phyloP scores from a whole-genome alignment of 2,888 invertebrate genomes.

The Steromphala cineraria region DNA sequence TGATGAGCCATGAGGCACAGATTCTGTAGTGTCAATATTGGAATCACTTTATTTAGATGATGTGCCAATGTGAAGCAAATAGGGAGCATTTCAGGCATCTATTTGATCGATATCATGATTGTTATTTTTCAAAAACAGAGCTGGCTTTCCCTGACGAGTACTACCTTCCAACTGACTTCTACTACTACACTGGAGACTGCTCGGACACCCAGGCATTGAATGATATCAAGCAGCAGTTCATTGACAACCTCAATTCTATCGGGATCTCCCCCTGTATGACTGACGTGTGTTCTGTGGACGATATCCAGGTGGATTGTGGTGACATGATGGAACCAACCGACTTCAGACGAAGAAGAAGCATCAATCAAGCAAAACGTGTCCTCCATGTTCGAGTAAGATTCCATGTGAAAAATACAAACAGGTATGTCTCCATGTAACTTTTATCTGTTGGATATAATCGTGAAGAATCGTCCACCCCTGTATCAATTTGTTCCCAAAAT shows the following conservation, averaged over 20 bases:
- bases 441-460: too few relatives aligned
- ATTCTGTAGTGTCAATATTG: too few relatives aligned
- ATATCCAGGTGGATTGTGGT: neutral
- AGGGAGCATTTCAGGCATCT: neutral
- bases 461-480: too few relatives aligned
- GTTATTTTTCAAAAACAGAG: neutral
- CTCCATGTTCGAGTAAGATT: neutral
- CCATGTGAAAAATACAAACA: neutral
- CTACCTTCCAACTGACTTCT: neutral
- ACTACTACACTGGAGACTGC: neutral
- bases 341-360: neutral
- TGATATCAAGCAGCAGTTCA: neutral
- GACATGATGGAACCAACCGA: neutral
- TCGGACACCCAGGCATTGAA: neutral
- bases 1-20: too few relatives aligned
- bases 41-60: too few relatives aligned
- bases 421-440: neutral
- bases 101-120: neutral
- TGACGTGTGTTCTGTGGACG: neutral
- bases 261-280: neutral
- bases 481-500: too few relatives aligned
- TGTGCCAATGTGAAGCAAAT: too few relatives aligned
- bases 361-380: neutral
- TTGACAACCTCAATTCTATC: neutral
- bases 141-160: neutral